Percentiles rank a stretch among this genome's conserved stretches.
Evolutionary conservation across 2,113 vertebrate genomes (phyloP).

Genomic region (Montifringilla adamsi): DNA sequence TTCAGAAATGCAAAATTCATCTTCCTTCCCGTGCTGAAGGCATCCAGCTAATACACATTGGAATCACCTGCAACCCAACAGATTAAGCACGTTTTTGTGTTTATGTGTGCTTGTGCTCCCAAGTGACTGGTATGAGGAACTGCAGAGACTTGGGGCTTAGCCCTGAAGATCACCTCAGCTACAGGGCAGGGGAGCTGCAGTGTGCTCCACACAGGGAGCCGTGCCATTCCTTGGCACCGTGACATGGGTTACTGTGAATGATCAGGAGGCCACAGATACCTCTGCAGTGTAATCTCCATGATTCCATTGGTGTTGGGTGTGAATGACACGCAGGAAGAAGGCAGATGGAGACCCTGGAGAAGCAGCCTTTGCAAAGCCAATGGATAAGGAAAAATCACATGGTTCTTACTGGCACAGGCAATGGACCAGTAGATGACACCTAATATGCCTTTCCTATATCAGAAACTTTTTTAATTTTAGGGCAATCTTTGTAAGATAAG

Average conservation of each 20-base stretch:
- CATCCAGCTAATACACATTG: neutral
- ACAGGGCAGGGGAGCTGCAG: neutral
- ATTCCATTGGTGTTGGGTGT: neutral
- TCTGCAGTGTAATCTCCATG: neutral
- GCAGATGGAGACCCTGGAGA: neutral
- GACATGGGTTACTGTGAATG: neutral
- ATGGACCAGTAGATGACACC: neutral
- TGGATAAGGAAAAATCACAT: accelerated
- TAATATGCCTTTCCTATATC: neutral
- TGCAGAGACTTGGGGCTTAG: neutral
- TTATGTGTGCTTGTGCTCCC: neutral
- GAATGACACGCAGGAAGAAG: neutral
- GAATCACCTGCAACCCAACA: neutral
- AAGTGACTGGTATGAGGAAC: neutral
- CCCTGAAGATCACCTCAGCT: neutral
- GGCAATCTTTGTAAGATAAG: neutral
- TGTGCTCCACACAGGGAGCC: neutral
- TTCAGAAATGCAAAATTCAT: neutral
- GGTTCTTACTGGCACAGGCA: neutral
- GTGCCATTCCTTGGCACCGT: neutral
- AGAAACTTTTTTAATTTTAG: neutral
- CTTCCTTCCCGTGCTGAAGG: neutral
- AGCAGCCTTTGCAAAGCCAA: neutral
- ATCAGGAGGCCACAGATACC: neutral
- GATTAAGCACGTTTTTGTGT: accelerated